Percentiles rank a stretch among this genome's conserved stretches.
These are phyloP conservation scores for Siderastrea radians DNA, from an alignment of 92 coral and sea anemone genomes.

Conservation along the genomic window DNA sequence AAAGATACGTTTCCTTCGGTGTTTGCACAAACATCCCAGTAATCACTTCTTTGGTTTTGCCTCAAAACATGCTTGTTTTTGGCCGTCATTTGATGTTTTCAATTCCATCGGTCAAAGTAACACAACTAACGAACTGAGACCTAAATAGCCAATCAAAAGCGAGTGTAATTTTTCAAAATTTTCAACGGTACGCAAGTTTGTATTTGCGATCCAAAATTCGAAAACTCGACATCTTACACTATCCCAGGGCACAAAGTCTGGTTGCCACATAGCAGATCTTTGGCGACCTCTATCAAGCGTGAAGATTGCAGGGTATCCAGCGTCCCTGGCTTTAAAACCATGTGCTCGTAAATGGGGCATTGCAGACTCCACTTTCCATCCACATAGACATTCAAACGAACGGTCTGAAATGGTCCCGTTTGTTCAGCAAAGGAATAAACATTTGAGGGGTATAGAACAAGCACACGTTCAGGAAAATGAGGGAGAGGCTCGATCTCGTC, in stretches of 20 bases:
- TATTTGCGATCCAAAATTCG: conserved; percentile 39
- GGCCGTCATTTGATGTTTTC: no score
- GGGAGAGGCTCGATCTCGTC: conserved; percentile 37
- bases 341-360: conserved; percentile 15
- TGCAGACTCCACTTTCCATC: conserved; percentile 28
- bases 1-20: no score
- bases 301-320: no score
- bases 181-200: no score
- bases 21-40: no score
- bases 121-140: no score
- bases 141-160: no score
- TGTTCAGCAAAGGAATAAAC: conserved; percentile 27
- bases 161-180: no score
- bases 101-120: no score
- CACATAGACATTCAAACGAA: conserved; percentile 34
- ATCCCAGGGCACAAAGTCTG: conserved; percentile 41
- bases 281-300: conserved; percentile 21
- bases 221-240: conserved; percentile 34
- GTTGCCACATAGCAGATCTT: conserved; percentile 30
- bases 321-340: conserved; percentile 17
- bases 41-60: no score
- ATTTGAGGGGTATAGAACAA: conserved; percentile 28
- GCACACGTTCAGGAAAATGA: conserved; percentile 38
- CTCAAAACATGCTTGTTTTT: no score
- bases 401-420: conserved; percentile 52